phyloP scores from a whole-genome alignment of 2,113 vertebrate genomes.

The Austrofundulus limnaeus region DNA sequence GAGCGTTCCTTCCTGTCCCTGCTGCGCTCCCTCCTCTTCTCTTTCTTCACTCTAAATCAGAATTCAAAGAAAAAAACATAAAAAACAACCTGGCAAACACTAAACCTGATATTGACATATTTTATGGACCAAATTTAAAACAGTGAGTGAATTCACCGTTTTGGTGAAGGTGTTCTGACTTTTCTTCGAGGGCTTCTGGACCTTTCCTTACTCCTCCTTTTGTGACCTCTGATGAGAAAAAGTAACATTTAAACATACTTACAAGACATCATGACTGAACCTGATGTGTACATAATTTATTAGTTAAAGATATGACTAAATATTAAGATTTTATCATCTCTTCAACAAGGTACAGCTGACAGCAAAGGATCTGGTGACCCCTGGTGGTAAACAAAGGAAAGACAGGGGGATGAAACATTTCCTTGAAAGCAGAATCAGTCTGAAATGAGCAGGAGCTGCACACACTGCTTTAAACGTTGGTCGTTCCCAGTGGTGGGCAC shows the following conservation, averaged over 20 bases:
- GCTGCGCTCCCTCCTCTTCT: conserved; percentile 85
- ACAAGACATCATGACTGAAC: neutral
- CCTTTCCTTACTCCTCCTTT: conserved; percentile 85
- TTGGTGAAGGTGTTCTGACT: conserved; percentile 85
- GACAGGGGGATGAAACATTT: too few relatives aligned
- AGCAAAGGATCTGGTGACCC: neutral
- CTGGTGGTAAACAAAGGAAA: conserved; percentile 10
- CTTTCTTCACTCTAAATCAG: conserved; percentile 84
- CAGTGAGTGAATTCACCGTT: conserved; percentile 73
- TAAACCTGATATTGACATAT: too few relatives aligned
- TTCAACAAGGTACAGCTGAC: too few relatives aligned
- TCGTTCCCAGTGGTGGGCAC: too few relatives aligned
- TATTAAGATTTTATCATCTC: neutral
- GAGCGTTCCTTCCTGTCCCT: conserved; percentile 83
- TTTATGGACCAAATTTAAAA: neutral
- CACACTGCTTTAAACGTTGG: too few relatives aligned
- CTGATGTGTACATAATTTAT: neutral
- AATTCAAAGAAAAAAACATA: neutral
- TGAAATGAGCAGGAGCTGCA: neutral
- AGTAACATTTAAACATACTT: neutral
- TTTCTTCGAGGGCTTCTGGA: conserved; percentile 86
- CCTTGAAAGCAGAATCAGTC: too few relatives aligned
- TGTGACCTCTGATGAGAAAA: conserved; percentile 78
- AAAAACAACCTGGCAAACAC: neutral
- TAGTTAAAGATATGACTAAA: neutral